These are phyloP conservation scores for Villa cingulata DNA, from an alignment of 2,888 invertebrate genomes.

Conservation along the genomic window DNA sequence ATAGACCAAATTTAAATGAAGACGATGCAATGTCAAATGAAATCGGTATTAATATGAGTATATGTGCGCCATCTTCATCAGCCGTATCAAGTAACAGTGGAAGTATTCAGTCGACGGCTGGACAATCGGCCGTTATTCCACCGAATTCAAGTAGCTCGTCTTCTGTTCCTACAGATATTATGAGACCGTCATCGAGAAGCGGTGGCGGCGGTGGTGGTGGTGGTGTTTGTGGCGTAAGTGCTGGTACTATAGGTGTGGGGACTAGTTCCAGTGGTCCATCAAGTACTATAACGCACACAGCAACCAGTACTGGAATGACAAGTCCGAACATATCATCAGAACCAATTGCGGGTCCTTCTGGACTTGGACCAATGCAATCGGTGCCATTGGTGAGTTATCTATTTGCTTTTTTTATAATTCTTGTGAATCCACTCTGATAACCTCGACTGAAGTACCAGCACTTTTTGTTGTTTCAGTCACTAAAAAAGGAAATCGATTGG, in stretches of 20 bases:
- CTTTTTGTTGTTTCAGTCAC: conserved; percentile 45
- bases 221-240: conserved; percentile 21
- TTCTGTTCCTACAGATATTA: conserved; percentile 20
- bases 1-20: conserved; percentile 43
- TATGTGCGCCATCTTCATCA: conserved; percentile 37
- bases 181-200: conserved; percentile 25
- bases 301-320: conserved; percentile 21
- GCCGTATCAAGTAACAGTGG: conserved; percentile 34
- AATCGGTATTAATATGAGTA: conserved; percentile 50
- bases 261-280: conserved; percentile 19
- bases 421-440: neutral
- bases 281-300: conserved; percentile 17
- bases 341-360: conserved; percentile 55
- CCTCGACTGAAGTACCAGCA: conserved; percentile 1
- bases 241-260: conserved; percentile 13
- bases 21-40: conserved; percentile 47
- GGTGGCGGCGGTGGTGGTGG: conserved; percentile 16
- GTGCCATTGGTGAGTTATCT: conserved; percentile 63
- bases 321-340: conserved; percentile 25
- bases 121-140: conserved; percentile 23
- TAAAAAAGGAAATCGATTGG: conserved; percentile 84
- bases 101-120: conserved; percentile 31
- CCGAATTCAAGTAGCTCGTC: conserved; percentile 18
- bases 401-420: neutral
- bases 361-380: conserved; percentile 74